Evolutionary conservation across 2,113 vertebrate genomes (phyloP).

Genomic region (Archocentrus centrarchus): DNA sequence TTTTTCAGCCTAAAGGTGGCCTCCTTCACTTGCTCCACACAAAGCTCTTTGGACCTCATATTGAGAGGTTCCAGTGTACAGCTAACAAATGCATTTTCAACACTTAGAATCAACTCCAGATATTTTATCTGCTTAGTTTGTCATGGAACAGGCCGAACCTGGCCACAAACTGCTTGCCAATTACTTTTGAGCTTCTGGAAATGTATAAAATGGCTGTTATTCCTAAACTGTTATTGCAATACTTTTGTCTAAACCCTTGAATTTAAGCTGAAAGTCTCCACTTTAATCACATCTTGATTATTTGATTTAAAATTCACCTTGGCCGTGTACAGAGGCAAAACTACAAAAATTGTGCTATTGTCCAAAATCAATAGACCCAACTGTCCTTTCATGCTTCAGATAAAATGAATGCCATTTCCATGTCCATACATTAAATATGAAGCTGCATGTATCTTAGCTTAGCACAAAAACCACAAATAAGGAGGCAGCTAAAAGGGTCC

Average conservation of each 20-base stretch:
- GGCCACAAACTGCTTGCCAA: too few relatives aligned
- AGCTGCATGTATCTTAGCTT: background rate
- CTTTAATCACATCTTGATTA: too few relatives aligned
- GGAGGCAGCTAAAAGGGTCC: background rate
- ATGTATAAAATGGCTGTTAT: background rate
- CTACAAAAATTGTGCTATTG: too few relatives aligned
- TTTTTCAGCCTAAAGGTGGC: background rate
- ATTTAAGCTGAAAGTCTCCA: background rate
- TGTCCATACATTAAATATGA: background rate
- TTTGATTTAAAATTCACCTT: too few relatives aligned
- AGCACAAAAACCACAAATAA: background rate
- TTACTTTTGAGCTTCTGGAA: background rate
- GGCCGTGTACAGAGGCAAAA: too few relatives aligned
- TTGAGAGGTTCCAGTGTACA: background rate
- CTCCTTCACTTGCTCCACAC: background rate
- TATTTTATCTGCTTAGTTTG: background rate
- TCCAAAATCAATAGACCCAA: background rate
- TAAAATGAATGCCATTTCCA: background rate
- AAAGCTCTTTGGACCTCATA: background rate
- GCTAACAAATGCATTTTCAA: background rate
- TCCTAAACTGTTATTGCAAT: background rate
- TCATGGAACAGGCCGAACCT: background rate
- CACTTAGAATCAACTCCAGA: background rate
- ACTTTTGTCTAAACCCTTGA: background rate
- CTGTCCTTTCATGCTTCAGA: background rate